These are phyloP conservation scores for Venustaconcha ellipsiformis DNA, from an alignment of 1,140 invertebrate species.

Conservation along the genomic window DNA sequence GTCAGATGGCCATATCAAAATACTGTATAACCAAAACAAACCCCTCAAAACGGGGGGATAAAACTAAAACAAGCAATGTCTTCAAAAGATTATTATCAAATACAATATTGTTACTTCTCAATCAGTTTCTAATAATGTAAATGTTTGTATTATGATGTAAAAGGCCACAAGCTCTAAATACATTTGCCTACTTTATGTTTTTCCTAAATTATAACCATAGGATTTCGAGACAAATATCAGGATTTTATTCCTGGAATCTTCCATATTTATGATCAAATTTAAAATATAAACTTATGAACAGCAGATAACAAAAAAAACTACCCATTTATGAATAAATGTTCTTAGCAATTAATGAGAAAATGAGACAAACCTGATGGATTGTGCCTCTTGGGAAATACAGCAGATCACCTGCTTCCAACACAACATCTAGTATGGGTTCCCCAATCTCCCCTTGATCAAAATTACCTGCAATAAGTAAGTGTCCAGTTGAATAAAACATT, in stretches of 20 bases:
- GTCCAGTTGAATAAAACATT: no score
- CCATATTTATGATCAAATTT: not conserved
- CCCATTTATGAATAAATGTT: not conserved
- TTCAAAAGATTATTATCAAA: no score
- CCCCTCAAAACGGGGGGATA: not conserved
- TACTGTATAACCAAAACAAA: no score
- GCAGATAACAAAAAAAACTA: not conserved
- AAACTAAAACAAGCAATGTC: not conserved
- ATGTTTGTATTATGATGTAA: no score
- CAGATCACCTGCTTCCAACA: slow-evolving; percentile 88
- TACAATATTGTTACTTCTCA: no score
- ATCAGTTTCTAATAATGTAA: no score
- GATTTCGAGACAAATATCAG: no score
- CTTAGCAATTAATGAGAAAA: slow-evolving; percentile 6
- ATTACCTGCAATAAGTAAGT: slow-evolving; percentile 48
- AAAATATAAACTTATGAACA: not conserved
- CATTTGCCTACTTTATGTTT: no score
- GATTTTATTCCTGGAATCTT: no score
- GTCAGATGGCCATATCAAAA: not conserved
- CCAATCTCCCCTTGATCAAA: slow-evolving; percentile 80
- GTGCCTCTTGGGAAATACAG: slow-evolving; percentile 91
- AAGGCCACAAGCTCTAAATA: no score
- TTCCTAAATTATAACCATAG: no score
- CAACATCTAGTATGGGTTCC: slow-evolving; percentile 84
- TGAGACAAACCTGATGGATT: slow-evolving; percentile 81